These are phyloP conservation scores for Hydrozoanthus tunicans DNA, from an alignment of 64 coral and sea anemone species.

Conservation along the genomic window DNA sequence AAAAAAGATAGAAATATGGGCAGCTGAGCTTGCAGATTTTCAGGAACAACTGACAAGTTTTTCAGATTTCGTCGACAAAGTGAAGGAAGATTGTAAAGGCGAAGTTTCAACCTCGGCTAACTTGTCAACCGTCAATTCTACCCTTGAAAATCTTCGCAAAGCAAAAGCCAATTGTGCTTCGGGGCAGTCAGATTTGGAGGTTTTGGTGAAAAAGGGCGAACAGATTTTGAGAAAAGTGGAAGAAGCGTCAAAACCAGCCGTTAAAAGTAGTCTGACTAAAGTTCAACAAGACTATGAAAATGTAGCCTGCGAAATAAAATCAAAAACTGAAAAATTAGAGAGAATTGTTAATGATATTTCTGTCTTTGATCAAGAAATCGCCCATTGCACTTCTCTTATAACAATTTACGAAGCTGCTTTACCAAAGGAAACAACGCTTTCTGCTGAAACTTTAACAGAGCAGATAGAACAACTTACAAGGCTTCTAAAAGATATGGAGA, in stretches of 20 bases:
- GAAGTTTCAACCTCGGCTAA: constrained; percentile 27
- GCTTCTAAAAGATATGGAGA: constrained; percentile 75
- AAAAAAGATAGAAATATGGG: constrained; percentile 54
- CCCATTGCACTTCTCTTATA: constrained; percentile 67
- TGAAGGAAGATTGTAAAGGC: constrained; percentile 10
- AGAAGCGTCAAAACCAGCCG: constrained; percentile 26
- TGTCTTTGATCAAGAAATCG: constrained; percentile 52
- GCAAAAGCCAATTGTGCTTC: constrained; percentile 63
- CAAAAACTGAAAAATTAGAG: constrained; percentile 28
- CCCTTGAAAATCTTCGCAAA: constrained; percentile 64
- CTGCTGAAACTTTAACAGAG: constrained; percentile 72
- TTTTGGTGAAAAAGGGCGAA: constrained; percentile 58
- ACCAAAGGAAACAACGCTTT: constrained; percentile 56
- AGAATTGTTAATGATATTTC: constrained; percentile 53
- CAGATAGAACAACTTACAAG: constrained; percentile 78
- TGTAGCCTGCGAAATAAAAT: constrained; percentile 25
- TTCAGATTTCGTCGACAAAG: constrained; percentile 32
- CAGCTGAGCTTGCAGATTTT: constrained; percentile 54
- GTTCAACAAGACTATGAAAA: constrained; percentile 54
- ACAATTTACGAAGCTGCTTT: constrained; percentile 82
- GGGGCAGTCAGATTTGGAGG: constrained; percentile 46
- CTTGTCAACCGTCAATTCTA: constrained; percentile 51
- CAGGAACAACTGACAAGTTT: constrained; percentile 42
- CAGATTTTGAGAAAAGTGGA: constrained; percentile 50
- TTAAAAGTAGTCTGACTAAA: constrained; percentile 31